Conservation (phyloP, 2,797 vertebrate genomes). For the Poeciliopsis infans region DNA sequence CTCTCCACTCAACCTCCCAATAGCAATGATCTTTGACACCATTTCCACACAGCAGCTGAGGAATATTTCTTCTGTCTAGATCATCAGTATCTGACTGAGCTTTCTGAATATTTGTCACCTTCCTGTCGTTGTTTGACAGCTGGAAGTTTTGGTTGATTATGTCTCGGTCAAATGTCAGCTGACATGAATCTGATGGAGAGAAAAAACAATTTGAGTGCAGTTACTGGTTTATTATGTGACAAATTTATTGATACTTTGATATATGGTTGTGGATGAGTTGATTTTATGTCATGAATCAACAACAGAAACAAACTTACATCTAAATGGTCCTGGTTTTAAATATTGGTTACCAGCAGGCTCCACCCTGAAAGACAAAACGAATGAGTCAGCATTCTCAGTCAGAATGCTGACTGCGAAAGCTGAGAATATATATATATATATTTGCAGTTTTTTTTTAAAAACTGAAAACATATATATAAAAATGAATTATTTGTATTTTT, state of each 20-base stretch:
- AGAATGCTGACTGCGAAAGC: too few species aligned
- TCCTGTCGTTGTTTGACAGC: not conserved
- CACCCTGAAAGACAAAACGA: not conserved
- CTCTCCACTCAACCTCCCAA: not conserved
- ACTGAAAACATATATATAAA: too few species aligned
- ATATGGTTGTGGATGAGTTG: not conserved
- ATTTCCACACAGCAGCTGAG: constrained; percentile 1
- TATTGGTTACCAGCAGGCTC: not conserved
- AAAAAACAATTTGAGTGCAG: not conserved
- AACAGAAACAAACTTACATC: not conserved
- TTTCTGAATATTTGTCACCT: not conserved
- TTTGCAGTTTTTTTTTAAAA: too few species aligned
- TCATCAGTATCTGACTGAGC: not conserved
- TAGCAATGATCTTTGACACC: not conserved
- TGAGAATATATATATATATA: too few species aligned
- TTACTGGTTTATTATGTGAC: not conserved
- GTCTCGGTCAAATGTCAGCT: constrained; percentile 2
- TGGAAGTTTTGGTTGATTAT: not conserved
- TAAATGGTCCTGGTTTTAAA: not conserved
- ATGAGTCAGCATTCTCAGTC: not conserved
- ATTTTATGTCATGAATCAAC: not conserved
- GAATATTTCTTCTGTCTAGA: not conserved
- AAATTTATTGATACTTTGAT: not conserved
- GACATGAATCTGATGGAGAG: constrained; percentile 1
- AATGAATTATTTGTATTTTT: too few species aligned